These are phyloP conservation scores for Leptinotarsa tumamoca DNA, from an alignment of 2,888 invertebrate species.

Conservation along the genomic window DNA sequence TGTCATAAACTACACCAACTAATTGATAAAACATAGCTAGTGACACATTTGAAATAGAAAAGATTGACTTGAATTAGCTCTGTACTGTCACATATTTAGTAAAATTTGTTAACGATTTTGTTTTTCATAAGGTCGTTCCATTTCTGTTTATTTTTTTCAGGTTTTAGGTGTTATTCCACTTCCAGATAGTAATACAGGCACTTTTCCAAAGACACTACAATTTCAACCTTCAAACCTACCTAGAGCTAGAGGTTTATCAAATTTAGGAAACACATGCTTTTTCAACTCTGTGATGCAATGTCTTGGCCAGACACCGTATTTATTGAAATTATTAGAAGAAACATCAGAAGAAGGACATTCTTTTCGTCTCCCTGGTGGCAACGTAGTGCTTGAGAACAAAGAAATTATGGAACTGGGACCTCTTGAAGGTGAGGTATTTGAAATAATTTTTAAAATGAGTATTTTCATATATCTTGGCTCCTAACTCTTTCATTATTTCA, in stretches of 20 bases:
- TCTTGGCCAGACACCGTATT: constrained; percentile 86
- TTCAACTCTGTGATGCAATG: constrained; percentile 97
- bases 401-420: constrained; percentile 51
- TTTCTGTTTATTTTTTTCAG: constrained; percentile 36
- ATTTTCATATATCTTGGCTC: too few relatives aligned
- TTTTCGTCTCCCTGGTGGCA: constrained; percentile 80
- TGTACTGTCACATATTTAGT: too few relatives aligned
- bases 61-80: too few relatives aligned
- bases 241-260: constrained; percentile 83
- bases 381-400: constrained; percentile 68
- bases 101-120: too few relatives aligned
- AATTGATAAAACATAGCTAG: too few relatives aligned
- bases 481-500: too few relatives aligned
- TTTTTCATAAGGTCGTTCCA: too few relatives aligned
- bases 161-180: constrained; percentile 39
- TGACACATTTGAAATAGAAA: too few relatives aligned
- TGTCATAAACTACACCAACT: too few relatives aligned
- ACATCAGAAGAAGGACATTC: constrained; percentile 76
- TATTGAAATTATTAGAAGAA: constrained; percentile 77
- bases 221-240: constrained; percentile 61
- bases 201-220: constrained; percentile 45
- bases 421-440: constrained; percentile 52
- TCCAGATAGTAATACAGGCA: constrained; percentile 45
- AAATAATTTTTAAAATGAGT: too few relatives aligned
- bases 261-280: constrained; percentile 97